Evolutionary conservation across 2,113 vertebrate species (phyloP).

Genomic region (Psittacula cyanocephala): DNA sequence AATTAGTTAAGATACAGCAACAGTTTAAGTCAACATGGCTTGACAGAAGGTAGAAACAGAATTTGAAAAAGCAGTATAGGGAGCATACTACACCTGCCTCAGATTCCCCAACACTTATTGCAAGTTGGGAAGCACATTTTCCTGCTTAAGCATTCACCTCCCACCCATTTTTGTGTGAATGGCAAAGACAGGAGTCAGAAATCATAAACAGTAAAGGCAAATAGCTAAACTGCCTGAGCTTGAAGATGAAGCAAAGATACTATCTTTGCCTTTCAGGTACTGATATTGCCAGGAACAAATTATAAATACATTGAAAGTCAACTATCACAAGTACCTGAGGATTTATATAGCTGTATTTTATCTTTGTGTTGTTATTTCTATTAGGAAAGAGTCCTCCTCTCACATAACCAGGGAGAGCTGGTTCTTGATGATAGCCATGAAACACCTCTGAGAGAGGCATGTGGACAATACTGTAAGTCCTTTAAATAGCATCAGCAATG

Average conservation of each 20-base stretch:
- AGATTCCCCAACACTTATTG: neutral
- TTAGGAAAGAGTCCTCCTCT: neutral
- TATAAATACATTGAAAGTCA: neutral
- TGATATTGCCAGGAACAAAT: neutral
- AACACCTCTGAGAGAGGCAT: neutral
- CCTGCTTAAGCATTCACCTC: neutral
- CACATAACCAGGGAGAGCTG: neutral
- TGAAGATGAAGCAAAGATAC: neutral
- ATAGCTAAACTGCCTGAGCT: neutral
- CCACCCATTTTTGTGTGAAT: neutral
- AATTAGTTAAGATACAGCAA: neutral
- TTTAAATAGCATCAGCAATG: neutral
- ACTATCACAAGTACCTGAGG: neutral
- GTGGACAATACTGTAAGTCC: accelerated
- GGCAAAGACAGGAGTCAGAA: neutral
- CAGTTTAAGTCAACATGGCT: neutral
- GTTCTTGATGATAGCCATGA: neutral
- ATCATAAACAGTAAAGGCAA: neutral
- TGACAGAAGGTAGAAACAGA: neutral
- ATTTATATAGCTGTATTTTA: neutral
- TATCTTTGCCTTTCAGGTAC: neutral
- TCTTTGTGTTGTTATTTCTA: neutral
- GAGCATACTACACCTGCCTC: neutral
- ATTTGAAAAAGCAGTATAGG: neutral
- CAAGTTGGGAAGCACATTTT: neutral